Conservation (phyloP, 2,113 vertebrate species). For the Garra rufa region DNA sequence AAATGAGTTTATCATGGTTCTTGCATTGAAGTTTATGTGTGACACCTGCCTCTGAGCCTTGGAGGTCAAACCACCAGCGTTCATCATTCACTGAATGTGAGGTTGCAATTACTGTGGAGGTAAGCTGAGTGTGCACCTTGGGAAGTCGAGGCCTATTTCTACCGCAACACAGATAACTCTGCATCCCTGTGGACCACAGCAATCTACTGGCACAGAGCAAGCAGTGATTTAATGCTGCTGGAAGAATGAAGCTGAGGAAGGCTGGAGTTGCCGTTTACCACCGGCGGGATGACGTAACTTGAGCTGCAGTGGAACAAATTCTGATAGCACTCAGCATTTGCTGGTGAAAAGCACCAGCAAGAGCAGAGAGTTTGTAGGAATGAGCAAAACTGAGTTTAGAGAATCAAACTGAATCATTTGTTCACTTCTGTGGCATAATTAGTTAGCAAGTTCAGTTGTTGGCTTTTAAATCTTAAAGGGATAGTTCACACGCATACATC, state of each 20-base stretch:
- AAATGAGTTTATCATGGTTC: background rate
- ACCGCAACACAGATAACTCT: conserved; percentile 61
- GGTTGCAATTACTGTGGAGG: conserved; percentile 61
- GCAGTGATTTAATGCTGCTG: conserved; percentile 17
- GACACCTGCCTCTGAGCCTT: background rate
- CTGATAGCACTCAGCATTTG: background rate
- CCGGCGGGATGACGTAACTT: background rate
- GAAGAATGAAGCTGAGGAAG: conserved; percentile 12
- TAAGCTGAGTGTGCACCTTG: conserved; percentile 52
- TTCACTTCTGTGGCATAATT: background rate
- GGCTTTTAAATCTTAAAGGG: too few relatives aligned
- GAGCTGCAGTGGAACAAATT: background rate
- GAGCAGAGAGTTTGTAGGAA: background rate
- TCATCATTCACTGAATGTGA: conserved; percentile 52
- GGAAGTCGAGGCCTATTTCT: conserved; percentile 61
- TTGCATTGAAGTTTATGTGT: background rate
- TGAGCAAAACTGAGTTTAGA: background rate
- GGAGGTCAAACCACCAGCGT: conserved; percentile 33
- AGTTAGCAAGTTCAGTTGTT: background rate
- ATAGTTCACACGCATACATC: too few relatives aligned
- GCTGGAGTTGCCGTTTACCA: background rate
- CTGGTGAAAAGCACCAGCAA: background rate
- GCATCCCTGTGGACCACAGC: conserved; percentile 21
- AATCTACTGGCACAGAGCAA: conserved; percentile 19
- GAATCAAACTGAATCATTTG: background rate